Base-by-base conservation (phyloP, 2,113 vertebrate species). In the Jaculus jaculus region DNA sequence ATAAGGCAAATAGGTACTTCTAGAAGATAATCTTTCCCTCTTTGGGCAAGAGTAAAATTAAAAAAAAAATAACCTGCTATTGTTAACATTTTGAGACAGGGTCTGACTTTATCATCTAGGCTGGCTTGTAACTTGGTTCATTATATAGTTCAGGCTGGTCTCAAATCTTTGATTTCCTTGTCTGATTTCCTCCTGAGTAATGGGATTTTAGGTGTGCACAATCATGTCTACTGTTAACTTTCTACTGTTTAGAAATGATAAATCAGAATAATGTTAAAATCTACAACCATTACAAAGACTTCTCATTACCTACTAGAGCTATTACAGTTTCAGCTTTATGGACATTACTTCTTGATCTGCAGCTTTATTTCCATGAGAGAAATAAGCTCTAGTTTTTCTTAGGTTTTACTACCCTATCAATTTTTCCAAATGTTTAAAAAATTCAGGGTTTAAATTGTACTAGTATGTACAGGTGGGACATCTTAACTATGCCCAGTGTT, bases 341-440 rank as follows among this genome's bases (percentile, higher is more conserved):
- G 63, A 42, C 23, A 72, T 15, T 63, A 32, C 58, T 71, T 94
- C 69, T 42, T 58, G 69, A 91, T n/a, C 26, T 69, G 42, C 21
- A 72, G 68, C 47, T 82, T 90, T 79, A 80, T 86, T 92, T 87
- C n/a, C 13, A 65, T 13, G 58, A 89, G 47, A 94, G 47, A 94
- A 93, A 77, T 80, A 84, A 66, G 26, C 84, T 79, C 61, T 88
- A 34, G 28, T 63, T 63, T 84, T 83, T 65, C 24, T 74, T 72
- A 91, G 85, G 79, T 79, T 92, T 92, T 42, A 79, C 11, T 85
- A 39, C 16, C 60, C 87, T 90, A 34, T 9, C 74, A 28, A 82
- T 30, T 94, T 93, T 82, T 90, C 23, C 54, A 93, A 32, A 82
- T 18, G 12, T 68, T 88, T 79, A 84, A 66, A 89, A 68, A 75